Evolutionary conservation across 2,113 vertebrate genomes (phyloP).

Genomic region (Cranoglanis bouderius): DNA sequence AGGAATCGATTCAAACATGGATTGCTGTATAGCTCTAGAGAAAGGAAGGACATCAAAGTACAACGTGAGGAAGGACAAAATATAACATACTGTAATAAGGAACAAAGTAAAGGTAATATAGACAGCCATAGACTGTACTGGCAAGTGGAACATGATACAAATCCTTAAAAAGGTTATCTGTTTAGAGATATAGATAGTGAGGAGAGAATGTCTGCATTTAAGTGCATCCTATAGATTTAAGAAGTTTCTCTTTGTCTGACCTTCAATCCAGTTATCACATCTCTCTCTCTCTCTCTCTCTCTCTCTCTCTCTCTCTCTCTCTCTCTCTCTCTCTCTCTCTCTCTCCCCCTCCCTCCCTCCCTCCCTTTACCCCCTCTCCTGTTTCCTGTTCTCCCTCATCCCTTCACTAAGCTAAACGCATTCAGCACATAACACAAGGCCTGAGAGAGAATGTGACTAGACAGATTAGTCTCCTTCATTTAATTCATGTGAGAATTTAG

Average conservation of each 20-base stretch:
- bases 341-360: neutral
- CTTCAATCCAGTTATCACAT: neutral
- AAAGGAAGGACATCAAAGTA: neutral
- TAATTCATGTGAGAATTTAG: neutral
- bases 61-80: neutral
- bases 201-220: neutral
- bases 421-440: neutral
- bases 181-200: neutral
- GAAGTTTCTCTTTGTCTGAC: neutral
- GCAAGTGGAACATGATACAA: neutral
- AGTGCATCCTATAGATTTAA: neutral
- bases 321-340: neutral
- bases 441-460: neutral
- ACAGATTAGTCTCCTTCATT: neutral
- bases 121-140: neutral
- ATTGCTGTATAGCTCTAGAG: neutral
- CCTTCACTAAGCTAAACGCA: neutral
- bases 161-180: neutral
- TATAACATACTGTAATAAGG: neutral
- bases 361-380: neutral
- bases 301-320: neutral
- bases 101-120: neutral
- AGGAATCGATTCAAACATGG: neutral
- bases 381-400: conserved; percentile 11
- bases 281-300: neutral